Conservation (phyloP, 2,888 invertebrate species). For the Hirtodrosophila histrioides region DNA sequence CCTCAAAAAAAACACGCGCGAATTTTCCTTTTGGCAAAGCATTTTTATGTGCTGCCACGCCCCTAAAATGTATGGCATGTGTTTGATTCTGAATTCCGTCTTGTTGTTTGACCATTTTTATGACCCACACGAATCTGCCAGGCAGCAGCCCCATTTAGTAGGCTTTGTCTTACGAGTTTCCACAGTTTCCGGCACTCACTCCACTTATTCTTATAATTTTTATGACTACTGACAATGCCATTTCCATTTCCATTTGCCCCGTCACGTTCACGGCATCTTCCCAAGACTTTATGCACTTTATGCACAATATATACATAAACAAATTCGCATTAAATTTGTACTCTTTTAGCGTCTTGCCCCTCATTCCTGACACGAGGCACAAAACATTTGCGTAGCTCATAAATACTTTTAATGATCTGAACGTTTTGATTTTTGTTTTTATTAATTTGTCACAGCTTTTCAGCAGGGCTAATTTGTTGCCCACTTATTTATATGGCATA, state of each 20-base stretch:
- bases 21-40: conserved; percentile 44
- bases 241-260: conserved; percentile 36
- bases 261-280: conserved; percentile 39
- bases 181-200: conserved; percentile 11
- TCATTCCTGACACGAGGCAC: background rate
- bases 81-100: conserved; percentile 49
- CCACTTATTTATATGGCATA: conserved; percentile 52
- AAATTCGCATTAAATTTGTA: conserved; percentile 58
- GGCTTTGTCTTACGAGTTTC: conserved; percentile 55
- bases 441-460: conserved; percentile 62
- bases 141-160: conserved; percentile 44
- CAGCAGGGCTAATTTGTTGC: conserved; percentile 40
- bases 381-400: conserved; percentile 61
- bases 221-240: conserved; percentile 57
- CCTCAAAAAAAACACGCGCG: conserved; percentile 41
- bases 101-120: conserved; percentile 62
- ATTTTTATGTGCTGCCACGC: conserved; percentile 61
- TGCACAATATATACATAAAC: conserved; percentile 58
- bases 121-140: conserved; percentile 53
- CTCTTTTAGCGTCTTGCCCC: conserved; percentile 25
- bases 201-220: conserved; percentile 54
- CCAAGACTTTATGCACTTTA: conserved; percentile 56
- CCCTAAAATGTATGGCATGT: conserved; percentile 42
- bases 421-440: conserved; percentile 60
- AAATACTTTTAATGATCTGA: conserved; percentile 62